A percentile compares a stretch with the other conserved stretches of the same genome.
Conservation (phyloP, 2,888 invertebrate species). For the Melanchra persicariae region DNA sequence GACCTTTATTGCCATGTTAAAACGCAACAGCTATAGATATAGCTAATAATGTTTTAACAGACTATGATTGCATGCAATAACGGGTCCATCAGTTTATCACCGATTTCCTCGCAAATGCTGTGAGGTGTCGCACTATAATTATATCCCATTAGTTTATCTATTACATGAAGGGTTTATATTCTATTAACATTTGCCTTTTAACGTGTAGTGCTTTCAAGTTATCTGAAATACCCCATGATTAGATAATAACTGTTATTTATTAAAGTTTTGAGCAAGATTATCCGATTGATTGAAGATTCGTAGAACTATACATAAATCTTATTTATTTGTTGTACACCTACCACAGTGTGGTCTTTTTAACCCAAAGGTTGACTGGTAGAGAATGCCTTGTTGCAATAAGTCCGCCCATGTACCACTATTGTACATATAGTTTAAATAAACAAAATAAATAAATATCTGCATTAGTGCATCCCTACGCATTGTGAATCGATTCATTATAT, state of each 20-base stretch:
- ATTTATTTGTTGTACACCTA: too few species aligned
- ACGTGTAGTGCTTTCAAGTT: background rate
- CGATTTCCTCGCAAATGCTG: background rate
- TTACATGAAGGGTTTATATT: constrained; percentile 9
- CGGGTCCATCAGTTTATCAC: background rate
- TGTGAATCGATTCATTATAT: too few species aligned
- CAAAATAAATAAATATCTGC: too few species aligned
- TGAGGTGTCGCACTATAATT: constrained; percentile 1
- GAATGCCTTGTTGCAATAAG: too few species aligned
- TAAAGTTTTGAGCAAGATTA: background rate
- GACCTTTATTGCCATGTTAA: background rate
- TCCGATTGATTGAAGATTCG: background rate
- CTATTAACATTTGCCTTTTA: constrained; percentile 4
- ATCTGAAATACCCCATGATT: background rate
- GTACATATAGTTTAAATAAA: too few species aligned
- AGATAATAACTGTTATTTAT: background rate
- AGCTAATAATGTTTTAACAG: background rate
- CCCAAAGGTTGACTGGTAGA: too few species aligned
- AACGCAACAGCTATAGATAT: background rate
- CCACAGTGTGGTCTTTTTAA: too few species aligned
- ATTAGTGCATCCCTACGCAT: too few species aligned
- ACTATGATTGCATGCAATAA: background rate
- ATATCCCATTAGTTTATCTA: constrained; percentile 1
- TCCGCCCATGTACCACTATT: too few species aligned
- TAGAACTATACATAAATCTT: background rate